Conservation (phyloP, 2,797 vertebrate species). For the Vireo griseus region DNA sequence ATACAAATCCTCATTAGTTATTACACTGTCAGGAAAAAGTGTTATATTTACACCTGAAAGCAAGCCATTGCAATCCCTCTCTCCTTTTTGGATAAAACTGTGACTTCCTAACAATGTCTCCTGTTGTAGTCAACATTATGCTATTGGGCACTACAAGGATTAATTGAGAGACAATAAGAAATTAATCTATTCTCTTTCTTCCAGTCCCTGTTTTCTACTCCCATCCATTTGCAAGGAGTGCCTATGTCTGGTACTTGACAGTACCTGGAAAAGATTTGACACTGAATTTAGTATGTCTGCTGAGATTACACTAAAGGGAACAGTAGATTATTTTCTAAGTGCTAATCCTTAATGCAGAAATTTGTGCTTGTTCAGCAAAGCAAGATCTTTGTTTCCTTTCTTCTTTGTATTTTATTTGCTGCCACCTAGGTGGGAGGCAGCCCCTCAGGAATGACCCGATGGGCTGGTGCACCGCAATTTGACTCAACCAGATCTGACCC, state of each 20-base stretch:
- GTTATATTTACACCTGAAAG: not conserved
- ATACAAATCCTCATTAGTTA: not conserved
- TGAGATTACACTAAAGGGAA: conserved; percentile 29
- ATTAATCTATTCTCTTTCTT: conserved; percentile 2
- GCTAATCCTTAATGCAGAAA: conserved; percentile 27
- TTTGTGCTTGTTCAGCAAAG: conserved; percentile 35
- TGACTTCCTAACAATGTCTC: not conserved
- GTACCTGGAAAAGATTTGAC: not conserved
- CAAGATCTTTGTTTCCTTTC: not conserved
- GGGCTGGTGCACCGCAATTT: conserved; percentile 13
- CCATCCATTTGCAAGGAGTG: not conserved
- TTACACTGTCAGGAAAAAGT: not conserved
- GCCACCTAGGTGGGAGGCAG: not conserved
- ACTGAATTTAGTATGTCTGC: conserved; percentile 24
- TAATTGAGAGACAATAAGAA: not conserved
- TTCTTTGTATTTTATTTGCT: conserved; percentile 23
- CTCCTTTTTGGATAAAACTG: not conserved
- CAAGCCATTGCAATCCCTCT: not conserved
- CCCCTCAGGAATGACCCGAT: not conserved
- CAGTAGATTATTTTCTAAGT: conserved; percentile 12
- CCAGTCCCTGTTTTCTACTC: not conserved
- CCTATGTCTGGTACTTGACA: not conserved
- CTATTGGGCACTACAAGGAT: not conserved
- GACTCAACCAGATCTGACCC: conserved; percentile 60
- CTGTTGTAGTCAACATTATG: not conserved